Conservation (phyloP, 1,140 invertebrate species). For the Ridgeia piscesae region DNA sequence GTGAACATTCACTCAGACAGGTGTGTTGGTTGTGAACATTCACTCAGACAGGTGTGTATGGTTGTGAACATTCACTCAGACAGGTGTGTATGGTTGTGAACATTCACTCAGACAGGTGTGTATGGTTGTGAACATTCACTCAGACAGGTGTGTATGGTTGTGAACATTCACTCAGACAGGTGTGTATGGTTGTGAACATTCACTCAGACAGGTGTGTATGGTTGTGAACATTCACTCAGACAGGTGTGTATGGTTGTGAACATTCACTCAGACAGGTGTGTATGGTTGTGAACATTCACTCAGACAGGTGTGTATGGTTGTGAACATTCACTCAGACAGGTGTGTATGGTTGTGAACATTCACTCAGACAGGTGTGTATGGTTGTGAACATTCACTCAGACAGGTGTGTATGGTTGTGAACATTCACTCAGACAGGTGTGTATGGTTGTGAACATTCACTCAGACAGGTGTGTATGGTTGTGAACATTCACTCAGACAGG, state of each 20-base stretch:
- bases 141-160: neutral
- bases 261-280: conserved; percentile 51
- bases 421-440: too few relatives aligned
- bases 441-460: too few relatives aligned
- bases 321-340: neutral
- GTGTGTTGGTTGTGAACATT: neutral
- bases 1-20: too few relatives aligned
- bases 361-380: neutral
- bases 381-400: neutral
- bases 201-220: too few relatives aligned
- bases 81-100: neutral
- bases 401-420: neutral
- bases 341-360: neutral
- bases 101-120: neutral
- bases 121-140: neutral
- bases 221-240: too few relatives aligned
- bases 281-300: conserved; percentile 11
- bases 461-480: neutral
- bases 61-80: neutral
- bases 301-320: neutral
- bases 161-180: neutral
- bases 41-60: conserved; percentile 51
- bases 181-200: neutral
- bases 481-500: conserved; percentile 48
- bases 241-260: neutral